Percentiles rank a stretch among this genome's conserved stretches.
Conservation (phyloP, 1,140 invertebrate genomes). For the Eriosoma lanigerum region DNA sequence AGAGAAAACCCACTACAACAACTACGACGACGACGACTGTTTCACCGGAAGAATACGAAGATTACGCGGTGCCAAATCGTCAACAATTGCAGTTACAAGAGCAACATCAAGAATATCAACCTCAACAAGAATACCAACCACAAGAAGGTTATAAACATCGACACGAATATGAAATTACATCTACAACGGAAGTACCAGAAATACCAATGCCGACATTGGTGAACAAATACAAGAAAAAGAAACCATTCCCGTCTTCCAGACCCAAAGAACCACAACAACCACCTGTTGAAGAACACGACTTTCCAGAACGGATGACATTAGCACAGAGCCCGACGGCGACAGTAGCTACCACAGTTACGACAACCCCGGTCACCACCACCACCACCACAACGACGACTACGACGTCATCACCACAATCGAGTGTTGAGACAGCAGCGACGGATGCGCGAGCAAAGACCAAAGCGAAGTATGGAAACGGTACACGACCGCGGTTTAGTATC, state of each 20-base stretch:
- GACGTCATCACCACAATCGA: slow-evolving; percentile 39
- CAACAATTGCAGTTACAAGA: slow-evolving; percentile 24
- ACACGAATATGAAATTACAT: slow-evolving; percentile 14
- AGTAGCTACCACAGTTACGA: neutral
- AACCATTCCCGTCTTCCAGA: slow-evolving; percentile 24
- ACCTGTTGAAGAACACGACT: neutral
- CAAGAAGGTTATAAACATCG: slow-evolving; percentile 1
- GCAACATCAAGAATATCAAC: slow-evolving; percentile 29
- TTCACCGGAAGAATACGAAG: slow-evolving; percentile 43
- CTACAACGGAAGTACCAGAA: neutral
- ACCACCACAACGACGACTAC: slow-evolving; percentile 52
- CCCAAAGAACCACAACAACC: neutral
- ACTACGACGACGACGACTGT: slow-evolving; percentile 27
- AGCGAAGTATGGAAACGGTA: slow-evolving; percentile 53
- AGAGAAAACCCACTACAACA: slow-evolving; percentile 36
- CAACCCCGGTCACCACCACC: neutral
- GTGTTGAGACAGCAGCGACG: slow-evolving; percentile 29
- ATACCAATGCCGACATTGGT: neutral
- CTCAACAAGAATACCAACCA: slow-evolving; percentile 27
- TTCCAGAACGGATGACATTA: slow-evolving; percentile 37
- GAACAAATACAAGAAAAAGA: slow-evolving; percentile 51
- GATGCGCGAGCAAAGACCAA: slow-evolving; percentile 52
- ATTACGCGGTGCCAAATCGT: slow-evolving; percentile 39
- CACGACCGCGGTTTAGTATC: slow-evolving; percentile 56
- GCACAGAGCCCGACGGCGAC: slow-evolving; percentile 29